These are phyloP conservation scores for Ammodytes marinus DNA, from an alignment of 2,113 vertebrate species.

Conservation along the genomic window DNA sequence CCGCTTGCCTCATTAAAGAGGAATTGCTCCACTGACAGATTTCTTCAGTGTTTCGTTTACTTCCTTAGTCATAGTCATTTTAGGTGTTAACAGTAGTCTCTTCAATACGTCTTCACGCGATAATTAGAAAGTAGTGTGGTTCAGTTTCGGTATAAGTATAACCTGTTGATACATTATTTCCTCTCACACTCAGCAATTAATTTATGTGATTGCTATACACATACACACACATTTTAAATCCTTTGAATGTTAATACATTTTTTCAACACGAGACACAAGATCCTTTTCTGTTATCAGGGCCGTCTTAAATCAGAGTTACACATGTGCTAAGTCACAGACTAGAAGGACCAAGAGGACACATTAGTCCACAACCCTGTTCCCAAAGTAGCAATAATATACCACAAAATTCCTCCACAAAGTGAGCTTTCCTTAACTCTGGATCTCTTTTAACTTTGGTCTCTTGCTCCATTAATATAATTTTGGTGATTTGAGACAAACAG, in stretches of 20 bases:
- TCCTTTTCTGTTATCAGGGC: neutral
- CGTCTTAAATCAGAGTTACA: conserved; percentile 3
- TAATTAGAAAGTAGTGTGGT: neutral
- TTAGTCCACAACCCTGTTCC: conserved; percentile 36
- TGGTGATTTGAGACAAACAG: neutral
- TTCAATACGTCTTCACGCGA: neutral
- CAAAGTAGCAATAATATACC: conserved; percentile 17
- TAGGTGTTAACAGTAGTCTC: neutral
- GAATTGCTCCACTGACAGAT: conserved; percentile 26
- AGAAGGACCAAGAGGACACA: neutral
- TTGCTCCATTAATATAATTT: conserved; percentile 27
- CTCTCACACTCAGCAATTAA: neutral
- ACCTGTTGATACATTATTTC: neutral
- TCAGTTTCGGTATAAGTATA: neutral
- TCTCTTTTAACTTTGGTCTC: conserved; percentile 21
- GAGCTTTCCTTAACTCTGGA: conserved; percentile 39
- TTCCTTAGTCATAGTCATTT: conserved; percentile 1
- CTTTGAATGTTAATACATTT: too few species aligned
- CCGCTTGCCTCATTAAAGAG: conserved; percentile 24
- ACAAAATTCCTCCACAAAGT: conserved; percentile 43
- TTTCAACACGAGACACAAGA: neutral
- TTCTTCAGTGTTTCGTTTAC: neutral
- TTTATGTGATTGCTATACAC: neutral
- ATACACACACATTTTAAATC: neutral
- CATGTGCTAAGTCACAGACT: conserved; percentile 6